Evolutionary conservation across 2,797 vertebrate species (phyloP), one percentile per base, ranked within the genome.

Genomic region (Typhlichthys subterraneus): DNA sequence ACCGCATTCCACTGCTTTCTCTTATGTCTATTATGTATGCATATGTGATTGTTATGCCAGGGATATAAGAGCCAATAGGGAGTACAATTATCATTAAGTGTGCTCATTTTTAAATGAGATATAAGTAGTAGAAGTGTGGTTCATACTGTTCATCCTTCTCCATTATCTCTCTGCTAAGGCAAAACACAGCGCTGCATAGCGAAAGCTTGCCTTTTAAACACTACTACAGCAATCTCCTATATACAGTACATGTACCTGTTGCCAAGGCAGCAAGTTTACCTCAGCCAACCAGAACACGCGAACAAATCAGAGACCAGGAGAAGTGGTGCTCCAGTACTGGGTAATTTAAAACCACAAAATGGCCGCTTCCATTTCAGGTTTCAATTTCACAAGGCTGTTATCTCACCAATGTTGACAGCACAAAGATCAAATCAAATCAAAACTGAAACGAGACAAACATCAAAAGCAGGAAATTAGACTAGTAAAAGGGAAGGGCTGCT

Each of bases 391-490:
- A 65, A 72, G 53, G 51, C 61, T 19, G 68, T 87, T 80, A 86
- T 86, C 80, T 64, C 65, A 69, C 46, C 58, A 63, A 53, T 79
- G 70, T 75, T 81, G 72, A 83, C 77, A 72, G 54, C 55, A 61
- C 29, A 63, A 13, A 74, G 57, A 81, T 76, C 76, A 68, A 17
- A 17, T 17, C 15, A 17, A 17, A 85, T 84, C 77, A 70, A 72
- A 76, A 59, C 54, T 42, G 42, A 81, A 82, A 85, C 1, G 12
- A 80, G 65, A 76, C 69, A 69, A 76, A 70, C 67, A 72, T 53
- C 53, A 65, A 59, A 23, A 79, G 12, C 75, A 86, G 85, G 79
- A 89, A 88, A 88, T 85, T 59, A 87, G 75, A 69, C 70, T 53
- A 42, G 1, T 38, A 48, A 42, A 15, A 45, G 38, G 0, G 61